These are phyloP conservation scores for Lota lota DNA, from an alignment of 2,113 vertebrate species.

Conservation along the genomic window DNA sequence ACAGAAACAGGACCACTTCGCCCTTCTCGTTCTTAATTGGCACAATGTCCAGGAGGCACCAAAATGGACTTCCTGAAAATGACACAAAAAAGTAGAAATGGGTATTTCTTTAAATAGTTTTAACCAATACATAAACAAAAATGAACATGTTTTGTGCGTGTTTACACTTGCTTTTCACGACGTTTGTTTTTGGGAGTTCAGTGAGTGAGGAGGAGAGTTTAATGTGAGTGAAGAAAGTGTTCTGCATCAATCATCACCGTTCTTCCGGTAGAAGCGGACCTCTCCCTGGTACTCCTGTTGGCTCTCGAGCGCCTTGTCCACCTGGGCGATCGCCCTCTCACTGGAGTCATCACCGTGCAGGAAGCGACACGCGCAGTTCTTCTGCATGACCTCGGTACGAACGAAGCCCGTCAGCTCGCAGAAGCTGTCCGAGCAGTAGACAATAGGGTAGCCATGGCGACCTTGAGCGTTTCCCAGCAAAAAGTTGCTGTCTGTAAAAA, in stretches of 20 bases:
- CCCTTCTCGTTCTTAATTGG: conserved; percentile 97
- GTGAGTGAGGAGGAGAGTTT: too few species aligned
- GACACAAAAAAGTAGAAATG: conserved; percentile 8
- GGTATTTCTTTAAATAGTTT: background rate
- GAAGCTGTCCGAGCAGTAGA: conserved; percentile 96
- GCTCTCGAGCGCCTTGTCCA: conserved; percentile 87
- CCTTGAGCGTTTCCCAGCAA: conserved; percentile 91
- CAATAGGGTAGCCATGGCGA: conserved; percentile 85
- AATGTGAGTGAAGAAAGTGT: too few species aligned
- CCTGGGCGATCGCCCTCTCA: conserved; percentile 78
- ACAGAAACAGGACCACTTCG: conserved; percentile 92
- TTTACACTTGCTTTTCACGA: too few species aligned
- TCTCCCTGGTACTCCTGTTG: conserved; percentile 88
- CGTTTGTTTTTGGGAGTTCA: too few species aligned
- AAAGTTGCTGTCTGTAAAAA: conserved; percentile 90
- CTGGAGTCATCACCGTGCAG: conserved; percentile 88
- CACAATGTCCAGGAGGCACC: conserved; percentile 92
- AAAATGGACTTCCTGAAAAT: conserved; percentile 79
- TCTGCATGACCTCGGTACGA: conserved; percentile 95
- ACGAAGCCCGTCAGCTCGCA: conserved; percentile 90
- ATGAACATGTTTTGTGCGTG: too few species aligned
- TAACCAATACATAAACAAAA: too few species aligned
- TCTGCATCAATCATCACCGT: conserved; percentile 64
- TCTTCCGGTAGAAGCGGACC: conserved; percentile 90
- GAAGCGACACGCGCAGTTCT: conserved; percentile 89